These are phyloP conservation scores for Xenopus borealis DNA, from an alignment of 2,113 vertebrate species.

Conservation along the genomic window DNA sequence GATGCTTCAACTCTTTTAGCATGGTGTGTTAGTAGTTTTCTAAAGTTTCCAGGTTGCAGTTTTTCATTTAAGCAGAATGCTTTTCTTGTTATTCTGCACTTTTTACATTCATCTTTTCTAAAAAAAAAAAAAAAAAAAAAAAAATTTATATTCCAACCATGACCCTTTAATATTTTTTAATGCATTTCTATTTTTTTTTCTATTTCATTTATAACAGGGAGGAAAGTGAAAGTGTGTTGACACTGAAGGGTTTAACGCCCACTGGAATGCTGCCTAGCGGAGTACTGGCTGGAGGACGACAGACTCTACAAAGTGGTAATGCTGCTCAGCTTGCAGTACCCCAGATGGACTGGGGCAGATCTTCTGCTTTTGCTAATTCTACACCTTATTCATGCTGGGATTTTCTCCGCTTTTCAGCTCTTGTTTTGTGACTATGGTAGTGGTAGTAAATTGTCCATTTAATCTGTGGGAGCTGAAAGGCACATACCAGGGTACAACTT, in stretches of 20 bases:
- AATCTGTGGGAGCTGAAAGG: conserved; percentile 59
- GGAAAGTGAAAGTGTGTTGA: conserved; percentile 81
- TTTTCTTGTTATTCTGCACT: too few relatives aligned
- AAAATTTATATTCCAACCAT: too few relatives aligned
- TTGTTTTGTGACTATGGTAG: conserved; percentile 68
- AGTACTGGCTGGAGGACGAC: conserved; percentile 80
- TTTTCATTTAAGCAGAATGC: too few relatives aligned
- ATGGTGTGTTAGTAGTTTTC: too few relatives aligned
- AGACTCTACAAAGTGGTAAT: conserved; percentile 86
- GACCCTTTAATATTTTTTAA: too few relatives aligned
- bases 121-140: too few relatives aligned
- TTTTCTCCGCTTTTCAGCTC: conserved; percentile 75
- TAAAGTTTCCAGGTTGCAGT: too few relatives aligned
- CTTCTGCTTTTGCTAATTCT: conserved; percentile 69
- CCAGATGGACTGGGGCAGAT: conserved; percentile 73
- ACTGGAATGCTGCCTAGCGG: conserved; percentile 82
- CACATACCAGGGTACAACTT: conserved; percentile 59
- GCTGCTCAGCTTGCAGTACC: conserved; percentile 76
- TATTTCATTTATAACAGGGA: conserved; percentile 58
- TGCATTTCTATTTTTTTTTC: too few relatives aligned
- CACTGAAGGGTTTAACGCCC: conserved; percentile 81
- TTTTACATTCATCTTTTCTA: too few relatives aligned
- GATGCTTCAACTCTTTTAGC: too few relatives aligned
- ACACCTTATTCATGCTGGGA: conserved; percentile 77
- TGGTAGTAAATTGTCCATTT: conserved; percentile 50